Base-by-base conservation (phyloP, 2,888 invertebrate genomes). In the Epistrophella euchroma region DNA sequence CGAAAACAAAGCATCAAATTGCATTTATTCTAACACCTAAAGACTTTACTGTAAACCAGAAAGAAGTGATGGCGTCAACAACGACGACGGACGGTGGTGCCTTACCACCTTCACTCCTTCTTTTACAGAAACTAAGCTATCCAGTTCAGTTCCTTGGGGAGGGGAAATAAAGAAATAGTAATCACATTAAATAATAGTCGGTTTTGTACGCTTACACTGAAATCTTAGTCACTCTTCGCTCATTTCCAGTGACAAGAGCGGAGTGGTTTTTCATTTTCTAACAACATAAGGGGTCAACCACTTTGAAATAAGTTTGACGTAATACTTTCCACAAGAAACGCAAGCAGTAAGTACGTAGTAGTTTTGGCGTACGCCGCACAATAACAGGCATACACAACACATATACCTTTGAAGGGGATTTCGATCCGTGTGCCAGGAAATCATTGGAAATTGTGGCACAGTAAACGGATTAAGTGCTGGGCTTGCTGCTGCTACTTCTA, bases 251-350 rank as follows among this genome's bases (percentile, higher is more conserved):
- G 35, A 68, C 22, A 37, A 74, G 45, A 64, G 70, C 75, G 55
- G 19, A 64, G 56, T 40, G 47, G 62, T 81, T 56, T 71, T 78
- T 64, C 45, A 56, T 68, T 68, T 43, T 75, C 37, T 25, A 32
- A 37, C 47, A 43, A 66, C 71, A 84, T 76, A 66, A 76, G 80
- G 56, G 84, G 84, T 85, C 84, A 85, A 85, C 66, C 84, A 85
- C 84, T 76, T 71, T 60, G 75, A 56, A 80, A 72, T 80, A 71
- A 72, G 74, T 79, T 75, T 80, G 84, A 80, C 84, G 84, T 79
- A 79, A 79, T 64, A 64, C 74, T 52, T 47, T 32, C 32, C 64
- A 5, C 25, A 62, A 66, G 28, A 25, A 4, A 2, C 2, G 45
- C 17, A 47, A 52, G 50, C n/a, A 52, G 2, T 28, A 35, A 15